phyloP scores from a whole-genome alignment of 64 coral and sea anemone genomes.

The Pachyseris speciosa region DNA sequence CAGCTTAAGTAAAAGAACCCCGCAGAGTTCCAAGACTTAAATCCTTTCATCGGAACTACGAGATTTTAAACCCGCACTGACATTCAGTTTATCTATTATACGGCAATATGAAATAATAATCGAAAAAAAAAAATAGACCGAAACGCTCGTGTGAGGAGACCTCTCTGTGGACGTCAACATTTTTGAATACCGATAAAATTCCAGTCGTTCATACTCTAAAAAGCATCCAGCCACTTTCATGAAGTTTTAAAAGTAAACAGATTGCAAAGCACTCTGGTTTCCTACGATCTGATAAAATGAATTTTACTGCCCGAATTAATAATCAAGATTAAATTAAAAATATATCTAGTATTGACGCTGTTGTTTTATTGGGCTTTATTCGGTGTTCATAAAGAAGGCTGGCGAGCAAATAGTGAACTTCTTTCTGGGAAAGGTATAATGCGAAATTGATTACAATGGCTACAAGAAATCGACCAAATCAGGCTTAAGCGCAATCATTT shows the following conservation, averaged over 20 bases:
- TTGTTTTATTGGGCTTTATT: conserved; percentile 10
- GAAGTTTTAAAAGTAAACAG: not conserved
- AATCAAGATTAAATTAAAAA: conserved; percentile 29
- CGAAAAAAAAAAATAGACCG: not conserved
- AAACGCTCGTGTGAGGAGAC: not conserved
- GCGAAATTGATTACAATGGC: not conserved
- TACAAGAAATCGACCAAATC: not conserved
- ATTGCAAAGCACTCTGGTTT: not conserved
- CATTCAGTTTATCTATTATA: not conserved
- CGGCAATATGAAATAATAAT: not conserved
- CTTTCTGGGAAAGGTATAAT: not conserved
- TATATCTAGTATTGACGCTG: conserved; percentile 5
- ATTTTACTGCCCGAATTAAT: not conserved
- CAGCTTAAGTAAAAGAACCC: conserved; percentile 6
- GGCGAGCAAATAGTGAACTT: not conserved
- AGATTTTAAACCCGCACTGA: not conserved
- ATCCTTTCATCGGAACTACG: conserved; percentile 1
- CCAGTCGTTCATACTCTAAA: too few species aligned
- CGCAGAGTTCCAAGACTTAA: not conserved
- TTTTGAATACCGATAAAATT: too few species aligned
- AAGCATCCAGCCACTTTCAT: too few species aligned
- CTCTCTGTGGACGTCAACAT: too few species aligned
- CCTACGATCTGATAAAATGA: not conserved
- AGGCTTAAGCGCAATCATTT: not conserved
- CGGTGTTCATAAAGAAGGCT: not conserved